These are phyloP conservation scores for Meteorus cinctellus DNA, from an alignment of 2,888 invertebrate species.

Conservation along the genomic window DNA sequence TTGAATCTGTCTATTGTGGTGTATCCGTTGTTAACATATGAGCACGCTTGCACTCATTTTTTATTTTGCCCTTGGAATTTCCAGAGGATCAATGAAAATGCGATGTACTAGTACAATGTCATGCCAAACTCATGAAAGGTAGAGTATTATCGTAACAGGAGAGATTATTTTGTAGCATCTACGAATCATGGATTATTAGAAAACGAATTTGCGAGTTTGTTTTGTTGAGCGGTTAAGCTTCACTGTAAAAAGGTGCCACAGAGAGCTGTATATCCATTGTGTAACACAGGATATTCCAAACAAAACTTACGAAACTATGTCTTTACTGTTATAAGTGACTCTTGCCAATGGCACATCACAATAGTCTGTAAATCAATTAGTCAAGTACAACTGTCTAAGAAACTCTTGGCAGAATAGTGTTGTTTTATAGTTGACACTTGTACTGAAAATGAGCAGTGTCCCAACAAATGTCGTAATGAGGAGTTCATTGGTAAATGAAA, in stretches of 20 bases:
- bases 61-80: background rate
- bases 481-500: background rate
- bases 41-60: background rate
- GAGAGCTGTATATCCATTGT: background rate
- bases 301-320: background rate
- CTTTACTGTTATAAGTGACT: background rate
- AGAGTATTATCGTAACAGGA: too few relatives aligned
- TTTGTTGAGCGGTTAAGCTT: background rate
- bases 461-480: background rate
- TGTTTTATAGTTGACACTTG: background rate
- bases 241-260: background rate
- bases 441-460: background rate
- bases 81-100: too few relatives aligned
- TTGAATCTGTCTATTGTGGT: too few relatives aligned
- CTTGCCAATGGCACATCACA: background rate
- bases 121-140: background rate
- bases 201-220: background rate
- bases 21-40: too few relatives aligned
- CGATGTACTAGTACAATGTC: background rate
- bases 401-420: background rate
- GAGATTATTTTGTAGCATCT: too few relatives aligned
- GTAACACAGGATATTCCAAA: background rate
- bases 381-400: background rate
- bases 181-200: background rate
- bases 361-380: background rate